Evolutionary conservation across 2,113 vertebrate genomes (phyloP).

Genomic region (Mus musculus): GRCm39 chr5:28601501-28602000

Average conservation of each 20-base stretch:
- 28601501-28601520: fast-evolving
- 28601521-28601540: background rate
- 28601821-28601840: background rate
- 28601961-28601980: background rate
- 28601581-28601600: background rate
- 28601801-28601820: background rate
- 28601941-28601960: background rate
- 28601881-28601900: background rate
- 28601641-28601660: background rate
- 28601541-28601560: background rate
- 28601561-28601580: background rate
- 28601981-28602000: background rate
- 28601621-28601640: background rate
- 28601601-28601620: background rate
- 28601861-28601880: background rate
- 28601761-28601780: background rate
- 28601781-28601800: background rate
- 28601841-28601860: background rate
- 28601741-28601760: background rate
- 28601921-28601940: no score
- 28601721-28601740: background rate
- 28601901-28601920: background rate
- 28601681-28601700: background rate
- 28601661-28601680: no score
- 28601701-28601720: background rate